Percentiles rank a stretch among this genome's conserved stretches.
phyloP scores from a whole-genome alignment of 2,888 invertebrate genomes.

The Rhagonycha fulva region DNA sequence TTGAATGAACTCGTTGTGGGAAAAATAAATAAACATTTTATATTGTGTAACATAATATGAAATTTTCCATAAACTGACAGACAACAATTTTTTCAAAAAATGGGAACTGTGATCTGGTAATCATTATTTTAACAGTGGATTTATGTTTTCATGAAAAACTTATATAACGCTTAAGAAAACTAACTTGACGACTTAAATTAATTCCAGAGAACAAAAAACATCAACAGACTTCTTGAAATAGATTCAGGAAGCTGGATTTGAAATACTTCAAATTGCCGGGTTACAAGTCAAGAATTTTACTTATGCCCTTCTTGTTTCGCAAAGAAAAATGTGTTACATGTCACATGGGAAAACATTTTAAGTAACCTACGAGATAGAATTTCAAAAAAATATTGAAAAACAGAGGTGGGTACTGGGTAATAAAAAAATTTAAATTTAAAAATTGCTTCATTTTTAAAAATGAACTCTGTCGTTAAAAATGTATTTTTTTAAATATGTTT shows the following conservation, averaged over 20 bases:
- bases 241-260: neutral
- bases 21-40: neutral
- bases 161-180: neutral
- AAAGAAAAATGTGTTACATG: neutral
- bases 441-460: neutral
- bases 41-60: neutral
- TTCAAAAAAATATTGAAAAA: neutral
- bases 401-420: too few relatives aligned
- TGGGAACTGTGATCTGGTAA: too few relatives aligned
- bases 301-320: neutral
- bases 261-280: neutral
- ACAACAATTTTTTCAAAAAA: too few relatives aligned
- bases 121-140: too few relatives aligned
- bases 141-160: neutral
- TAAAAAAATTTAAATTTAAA: neutral
- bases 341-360: neutral
- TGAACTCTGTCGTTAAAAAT: neutral
- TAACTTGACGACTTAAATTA: neutral
- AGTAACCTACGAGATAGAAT: neutral
- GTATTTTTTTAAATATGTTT: neutral
- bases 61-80: too few relatives aligned
- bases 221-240: neutral
- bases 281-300: neutral
- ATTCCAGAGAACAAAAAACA: neutral
- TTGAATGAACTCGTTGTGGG: neutral